Base-by-base conservation (phyloP, 2,113 vertebrate genomes). In the Formicarius rufipectus region DNA sequence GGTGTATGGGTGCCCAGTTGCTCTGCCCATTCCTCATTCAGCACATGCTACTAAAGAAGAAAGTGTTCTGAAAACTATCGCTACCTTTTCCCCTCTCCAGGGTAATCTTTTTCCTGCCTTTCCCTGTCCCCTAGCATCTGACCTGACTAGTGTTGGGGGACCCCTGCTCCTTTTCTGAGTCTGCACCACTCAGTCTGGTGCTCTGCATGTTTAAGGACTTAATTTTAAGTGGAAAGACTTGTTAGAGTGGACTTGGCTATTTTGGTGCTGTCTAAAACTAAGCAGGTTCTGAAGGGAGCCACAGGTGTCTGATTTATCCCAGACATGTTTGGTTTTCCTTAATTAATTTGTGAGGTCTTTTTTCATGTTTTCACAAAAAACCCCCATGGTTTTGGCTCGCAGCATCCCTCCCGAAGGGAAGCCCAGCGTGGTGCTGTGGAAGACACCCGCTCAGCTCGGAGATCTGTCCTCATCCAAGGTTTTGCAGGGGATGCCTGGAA, bases 401-500 rank as follows among this genome's bases (percentile, higher is more conserved):
- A 68, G 55, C 77, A 55, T 63, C 77, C 60, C 91, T 68, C 90
- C 93, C 2, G 5, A 81, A 49, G 91, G 87, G 87, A 95, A 95
- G 81, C 91, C 91, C 93, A 78, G 87, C 53, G 5, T 78, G 91
- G 37, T 6, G 14, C 64, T 39, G 72, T 35, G 78, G 77, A 78
- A 95, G 89, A 87, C 84, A 89, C 91, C 68, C 28, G 71, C 85
- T 96, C 86, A 59, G 88, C 92, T 94, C 30, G 31, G 55, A 90
- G 94, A 30, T 67, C 15, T 84, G 86, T 91, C 86, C 89, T 93
- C 86, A 81, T 90, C 91, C 73, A 69, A 89, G 94, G 86, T 80
- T 96, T 76, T 90, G 60, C 83, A 62, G 67, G 84, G 90, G 87
- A 93, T 89, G 95, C 84, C 81, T 95, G 81, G 87, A 12, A 67